Conservation (phyloP, 2,113 vertebrate species). For the Pluvialis apricaria region DNA sequence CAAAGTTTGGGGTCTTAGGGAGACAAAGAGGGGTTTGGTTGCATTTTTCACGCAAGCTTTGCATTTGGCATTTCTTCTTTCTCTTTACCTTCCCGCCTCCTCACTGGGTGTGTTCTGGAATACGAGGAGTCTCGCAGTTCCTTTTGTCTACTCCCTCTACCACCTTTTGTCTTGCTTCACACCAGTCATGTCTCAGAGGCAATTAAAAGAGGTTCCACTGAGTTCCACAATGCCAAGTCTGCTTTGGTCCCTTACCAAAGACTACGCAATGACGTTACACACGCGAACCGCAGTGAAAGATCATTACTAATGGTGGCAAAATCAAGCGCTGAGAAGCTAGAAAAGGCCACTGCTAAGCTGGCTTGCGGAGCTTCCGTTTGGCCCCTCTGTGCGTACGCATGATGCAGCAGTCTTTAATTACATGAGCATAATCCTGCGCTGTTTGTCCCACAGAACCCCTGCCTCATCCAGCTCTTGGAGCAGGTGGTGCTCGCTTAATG, state of each 20-base stretch:
- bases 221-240: not conserved
- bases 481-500: not conserved
- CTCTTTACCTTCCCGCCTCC: not conserved
- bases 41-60: not conserved
- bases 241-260: not conserved
- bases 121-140: not conserved
- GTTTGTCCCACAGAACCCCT: not conserved
- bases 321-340: not conserved
- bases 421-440: not conserved
- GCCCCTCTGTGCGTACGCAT: not conserved
- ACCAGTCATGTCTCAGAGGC: not conserved
- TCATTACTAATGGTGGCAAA: not conserved
- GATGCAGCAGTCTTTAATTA: not conserved
- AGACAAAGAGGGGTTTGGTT: not conserved
- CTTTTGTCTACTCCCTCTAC: not conserved
- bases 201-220: slow-evolving; percentile 5
- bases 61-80: not conserved
- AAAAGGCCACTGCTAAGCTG: not conserved
- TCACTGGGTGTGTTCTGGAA: not conserved
- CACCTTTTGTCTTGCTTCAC: not conserved
- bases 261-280: accelerated
- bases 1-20: not conserved
- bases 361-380: not conserved
- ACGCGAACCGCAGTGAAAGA: not conserved
- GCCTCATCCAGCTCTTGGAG: slow-evolving; percentile 20